Percentiles rank a stretch among this genome's conserved stretches.
Evolutionary conservation across 1,140 invertebrate genomes (phyloP).

Genomic region (Formica exsecta): DNA sequence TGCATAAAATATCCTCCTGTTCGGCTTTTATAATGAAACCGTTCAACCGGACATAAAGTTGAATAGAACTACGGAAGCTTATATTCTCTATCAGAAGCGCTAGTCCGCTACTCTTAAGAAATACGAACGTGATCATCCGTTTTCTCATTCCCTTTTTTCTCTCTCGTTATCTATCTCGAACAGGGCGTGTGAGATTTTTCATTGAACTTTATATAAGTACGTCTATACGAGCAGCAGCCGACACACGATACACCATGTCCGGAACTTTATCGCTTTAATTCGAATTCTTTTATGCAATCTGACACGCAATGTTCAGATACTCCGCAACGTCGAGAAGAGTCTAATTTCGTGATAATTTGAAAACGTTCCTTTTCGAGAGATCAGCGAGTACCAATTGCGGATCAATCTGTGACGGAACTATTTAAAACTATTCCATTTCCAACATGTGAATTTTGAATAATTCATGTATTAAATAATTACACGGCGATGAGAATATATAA

Average conservation of each 20-base stretch:
- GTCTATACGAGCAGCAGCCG: conserved; percentile 10
- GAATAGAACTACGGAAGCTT: conserved; percentile 35
- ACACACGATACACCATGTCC: conserved; percentile 41
- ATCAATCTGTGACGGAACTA: not conserved
- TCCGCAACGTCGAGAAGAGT: not conserved
- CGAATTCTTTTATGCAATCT: conserved; percentile 67
- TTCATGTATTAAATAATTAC: too few species aligned
- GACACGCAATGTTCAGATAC: conserved; percentile 26
- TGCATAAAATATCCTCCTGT: conserved; percentile 27
- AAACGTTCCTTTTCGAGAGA: conserved; percentile 37
- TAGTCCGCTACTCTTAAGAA: conserved; percentile 21
- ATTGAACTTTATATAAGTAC: conserved; percentile 49
- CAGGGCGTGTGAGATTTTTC: conserved; percentile 24
- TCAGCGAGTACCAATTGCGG: not conserved
- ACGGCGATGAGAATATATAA: not conserved
- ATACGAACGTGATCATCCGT: conserved; percentile 42
- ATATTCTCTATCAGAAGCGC: not conserved
- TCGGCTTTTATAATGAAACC: conserved; percentile 53
- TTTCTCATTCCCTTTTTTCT: not conserved
- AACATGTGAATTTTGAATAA: not conserved
- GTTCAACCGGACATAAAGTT: conserved; percentile 20
- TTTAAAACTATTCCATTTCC: not conserved
- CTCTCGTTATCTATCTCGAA: not conserved
- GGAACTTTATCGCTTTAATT: conserved; percentile 59
- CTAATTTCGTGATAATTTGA: conserved; percentile 56